Evolutionary conservation across 1,140 invertebrate genomes (phyloP), one percentile per base, ranked within the genome.

Genomic region (Chionoecetes opilio): DNA sequence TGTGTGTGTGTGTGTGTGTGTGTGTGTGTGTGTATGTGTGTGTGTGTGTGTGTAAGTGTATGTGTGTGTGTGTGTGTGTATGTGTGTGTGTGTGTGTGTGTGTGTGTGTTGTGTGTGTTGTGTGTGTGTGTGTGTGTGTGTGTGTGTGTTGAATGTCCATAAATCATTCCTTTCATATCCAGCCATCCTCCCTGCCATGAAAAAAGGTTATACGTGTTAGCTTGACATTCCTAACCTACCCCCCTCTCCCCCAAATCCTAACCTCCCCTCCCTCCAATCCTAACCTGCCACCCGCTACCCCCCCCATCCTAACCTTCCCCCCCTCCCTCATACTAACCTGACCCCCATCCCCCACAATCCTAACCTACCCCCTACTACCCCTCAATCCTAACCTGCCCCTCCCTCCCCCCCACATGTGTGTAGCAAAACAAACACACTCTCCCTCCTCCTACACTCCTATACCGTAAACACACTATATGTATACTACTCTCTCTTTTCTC

Each of bases 1-100:
- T 35, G 38, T 89, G 38, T 89, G 38, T 89, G 38, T 35, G 38
- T 89, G 38, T 89, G 38, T 89, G 38, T 89, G 38, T 89, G 38
- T 89, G 38, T 35, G 38, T 89, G 38, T 89, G 38, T 89, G 38
- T 89, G 38, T 89, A n/a, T 89, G 38, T 35, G 38, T 89, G 38
- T 89, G 38, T 89, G 32, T 89, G 32, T 89, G 32, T 89, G 32
- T 89, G 87, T 85, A 0, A 26, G 82, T 84, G 82, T 84, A 21
- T 84, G 86, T 84, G 82, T 84, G 82, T 84, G 82, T 84, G 82
- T 84, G 86, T 88, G 86, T 88, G 86, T 88, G 86, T 88, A 26
- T 84, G 82, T 35, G 17, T n/a, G 38, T 89, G 38, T 89, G 38
- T 35, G 38, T 89, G 38, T 89, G 38, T 89, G 38, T 89, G 38